Evolutionary conservation across 2,888 invertebrate genomes (phyloP).

Genomic region (Scaptomyza polygonia): DNA sequence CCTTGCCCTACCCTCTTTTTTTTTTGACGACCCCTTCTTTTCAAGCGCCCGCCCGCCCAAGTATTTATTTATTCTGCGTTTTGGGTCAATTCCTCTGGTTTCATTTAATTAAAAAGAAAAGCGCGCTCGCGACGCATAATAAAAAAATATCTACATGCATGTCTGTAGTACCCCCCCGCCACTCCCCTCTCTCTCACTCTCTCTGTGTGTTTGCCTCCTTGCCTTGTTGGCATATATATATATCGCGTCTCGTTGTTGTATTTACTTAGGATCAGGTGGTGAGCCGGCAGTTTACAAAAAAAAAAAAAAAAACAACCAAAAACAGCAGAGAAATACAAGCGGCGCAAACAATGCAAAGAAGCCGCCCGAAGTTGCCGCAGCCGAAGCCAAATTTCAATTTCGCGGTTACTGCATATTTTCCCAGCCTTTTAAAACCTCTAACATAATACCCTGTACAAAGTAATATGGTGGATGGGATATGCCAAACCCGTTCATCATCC

Average conservation of each 20-base stretch:
- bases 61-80: slow-evolving; percentile 79
- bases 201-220: background rate
- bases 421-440: slow-evolving; percentile 53
- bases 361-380: slow-evolving; percentile 58
- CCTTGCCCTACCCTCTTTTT: background rate
- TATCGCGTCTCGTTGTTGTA: slow-evolving; percentile 47
- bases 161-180: slow-evolving; percentile 39
- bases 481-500: background rate
- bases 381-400: slow-evolving; percentile 77
- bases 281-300: slow-evolving; percentile 40
- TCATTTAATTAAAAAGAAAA: slow-evolving; percentile 83
- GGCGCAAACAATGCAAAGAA: slow-evolving; percentile 72
- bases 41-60: slow-evolving; percentile 9
- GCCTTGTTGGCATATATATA: slow-evolving; percentile 4
- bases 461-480: background rate
- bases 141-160: slow-evolving; percentile 69
- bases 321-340: slow-evolving; percentile 22
- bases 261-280: slow-evolving; percentile 84
- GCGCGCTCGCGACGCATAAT: slow-evolving; percentile 66
- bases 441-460: slow-evolving; percentile 33
- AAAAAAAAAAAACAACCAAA: slow-evolving; percentile 1
- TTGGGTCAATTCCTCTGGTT: slow-evolving; percentile 83
- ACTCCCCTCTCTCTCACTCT: accelerated
- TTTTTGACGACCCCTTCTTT: background rate
- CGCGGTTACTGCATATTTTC: slow-evolving; percentile 80